Conservation (phyloP, 2,113 vertebrate genomes). For the Melanerpes formicivorus region DNA sequence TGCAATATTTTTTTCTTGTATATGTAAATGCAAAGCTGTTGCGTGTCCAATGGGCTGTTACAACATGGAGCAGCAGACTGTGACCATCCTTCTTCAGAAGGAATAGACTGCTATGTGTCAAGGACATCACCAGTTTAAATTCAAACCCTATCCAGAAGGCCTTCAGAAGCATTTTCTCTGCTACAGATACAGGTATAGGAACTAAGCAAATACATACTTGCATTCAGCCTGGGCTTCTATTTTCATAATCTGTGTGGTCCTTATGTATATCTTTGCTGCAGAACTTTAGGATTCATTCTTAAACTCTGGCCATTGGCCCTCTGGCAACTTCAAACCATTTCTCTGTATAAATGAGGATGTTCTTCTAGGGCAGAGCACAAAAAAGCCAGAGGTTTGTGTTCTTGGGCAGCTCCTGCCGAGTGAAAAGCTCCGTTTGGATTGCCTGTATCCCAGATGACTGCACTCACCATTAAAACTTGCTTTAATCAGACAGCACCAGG, state of each 20-base stretch:
- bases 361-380: not conserved
- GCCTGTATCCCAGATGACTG: not conserved
- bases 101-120: not conserved
- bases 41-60: not conserved
- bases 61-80: not conserved
- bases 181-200: not conserved
- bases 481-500: not conserved
- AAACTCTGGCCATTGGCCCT: not conserved
- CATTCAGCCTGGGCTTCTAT: not conserved
- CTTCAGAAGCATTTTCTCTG: not conserved
- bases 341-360: not conserved
- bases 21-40: not conserved
- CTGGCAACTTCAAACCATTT: not conserved
- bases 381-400: not conserved
- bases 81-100: not conserved
- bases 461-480: not conserved
- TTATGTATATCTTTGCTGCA: not conserved
- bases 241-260: not conserved
- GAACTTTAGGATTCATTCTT: not conserved
- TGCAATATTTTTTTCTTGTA: not conserved
- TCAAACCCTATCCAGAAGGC: not conserved
- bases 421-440: accelerated
- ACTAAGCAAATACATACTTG: not conserved
- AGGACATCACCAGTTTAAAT: not conserved
- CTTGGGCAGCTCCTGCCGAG: not conserved